Evolutionary conservation across 1,140 invertebrate genomes (phyloP), one percentile per base, ranked within the genome.

Genomic region (Epicauta chinensis): DNA sequence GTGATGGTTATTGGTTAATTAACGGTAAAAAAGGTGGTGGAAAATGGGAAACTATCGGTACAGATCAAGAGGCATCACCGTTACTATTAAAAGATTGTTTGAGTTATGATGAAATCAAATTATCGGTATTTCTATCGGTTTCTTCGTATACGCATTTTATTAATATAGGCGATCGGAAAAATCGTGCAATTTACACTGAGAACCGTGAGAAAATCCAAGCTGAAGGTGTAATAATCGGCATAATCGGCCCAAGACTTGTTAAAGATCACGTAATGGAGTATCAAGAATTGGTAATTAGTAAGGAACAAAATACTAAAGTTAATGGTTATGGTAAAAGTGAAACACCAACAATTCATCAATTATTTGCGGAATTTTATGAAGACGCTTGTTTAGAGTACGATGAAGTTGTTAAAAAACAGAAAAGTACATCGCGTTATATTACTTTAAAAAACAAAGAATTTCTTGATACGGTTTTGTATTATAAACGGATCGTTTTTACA

Each of bases 1-100:
- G 65, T 2, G 80, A 82, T 63, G 63, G 61, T 29, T 81, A 76
- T 60, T 63, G 71, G 31, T 60, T 82, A 5, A 52, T 80, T 0
- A 70, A 73, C 40, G 73, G 73, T 2, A 71, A 71, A 46, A 65
- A 59, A 23, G 78, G 77, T 48, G 39, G 55, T 2, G 63, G 68
- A 0, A 71, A 70, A 2, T 77, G 75, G 73, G 73, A 76, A 35
- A 56, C 41, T n/a, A 65, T 76, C 14, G 74, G 74, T 4, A 75
- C 66, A 1, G 66, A 69, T 34, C 11, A 57, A 5, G 74, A 76
- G 47, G 68, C 67, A 41, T 60, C 67, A 23, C 73, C 73, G 1
- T 55, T 77, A 52, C 17, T 36, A 7, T 31, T 65, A 7, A 23
- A 57, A 43, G 49, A 65, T 11, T 65, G 56, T 46, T 16, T 65